These are phyloP conservation scores for Erannis defoliaria DNA, from an alignment of 2,888 invertebrate species.

Conservation along the genomic window DNA sequence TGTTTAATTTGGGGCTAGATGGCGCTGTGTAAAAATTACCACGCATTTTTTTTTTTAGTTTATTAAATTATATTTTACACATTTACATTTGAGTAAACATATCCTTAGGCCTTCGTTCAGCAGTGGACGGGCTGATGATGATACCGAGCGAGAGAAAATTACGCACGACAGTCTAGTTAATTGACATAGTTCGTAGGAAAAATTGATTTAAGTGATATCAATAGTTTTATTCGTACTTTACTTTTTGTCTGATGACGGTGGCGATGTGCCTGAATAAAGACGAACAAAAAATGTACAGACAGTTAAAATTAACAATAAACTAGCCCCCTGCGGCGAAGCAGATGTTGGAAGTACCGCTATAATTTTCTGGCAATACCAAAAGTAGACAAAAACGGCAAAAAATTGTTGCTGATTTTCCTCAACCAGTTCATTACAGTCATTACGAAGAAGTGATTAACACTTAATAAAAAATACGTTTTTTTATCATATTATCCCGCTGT, in stretches of 20 bases:
- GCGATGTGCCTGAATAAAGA: neutral
- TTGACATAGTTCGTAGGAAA: neutral
- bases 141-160: too few species aligned
- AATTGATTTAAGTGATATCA: neutral
- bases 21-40: too few species aligned
- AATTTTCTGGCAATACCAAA: slow-evolving; percentile 23
- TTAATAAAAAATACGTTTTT: slow-evolving; percentile 6
- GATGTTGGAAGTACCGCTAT: slow-evolving; percentile 28
- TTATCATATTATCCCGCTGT: neutral
- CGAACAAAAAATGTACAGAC: slow-evolving; percentile 21
- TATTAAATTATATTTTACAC: too few species aligned
- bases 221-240: neutral
- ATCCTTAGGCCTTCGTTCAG: too few species aligned
- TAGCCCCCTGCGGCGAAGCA: slow-evolving; percentile 29
- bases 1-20: too few species aligned
- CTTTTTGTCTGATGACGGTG: slow-evolving; percentile 5
- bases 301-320: slow-evolving; percentile 30
- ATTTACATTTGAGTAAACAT: too few species aligned
- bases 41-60: too few species aligned
- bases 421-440: slow-evolving; percentile 2
- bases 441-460: slow-evolving; percentile 16
- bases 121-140: too few species aligned
- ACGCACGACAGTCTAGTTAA: too few species aligned
- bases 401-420: slow-evolving; percentile 23
- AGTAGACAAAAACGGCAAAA: slow-evolving; percentile 13